These are phyloP conservation scores for Eristalis pertinax DNA, from an alignment of 2,888 invertebrate genomes.

Conservation along the genomic window DNA sequence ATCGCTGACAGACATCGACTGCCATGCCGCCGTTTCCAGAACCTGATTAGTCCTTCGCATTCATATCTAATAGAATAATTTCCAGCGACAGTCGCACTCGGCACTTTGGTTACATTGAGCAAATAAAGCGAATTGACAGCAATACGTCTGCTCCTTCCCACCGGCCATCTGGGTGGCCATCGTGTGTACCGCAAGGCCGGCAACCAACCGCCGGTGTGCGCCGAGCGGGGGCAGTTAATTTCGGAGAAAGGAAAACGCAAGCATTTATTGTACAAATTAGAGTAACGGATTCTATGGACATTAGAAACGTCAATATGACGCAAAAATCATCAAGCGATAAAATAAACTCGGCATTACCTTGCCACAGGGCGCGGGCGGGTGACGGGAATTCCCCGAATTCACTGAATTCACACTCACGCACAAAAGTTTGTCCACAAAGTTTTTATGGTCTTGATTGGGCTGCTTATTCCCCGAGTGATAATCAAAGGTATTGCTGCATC, in stretches of 20 bases:
- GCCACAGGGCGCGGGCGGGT: background rate
- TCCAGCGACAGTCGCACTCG: background rate
- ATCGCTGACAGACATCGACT: background rate
- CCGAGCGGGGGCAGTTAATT: background rate
- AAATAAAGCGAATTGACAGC: background rate
- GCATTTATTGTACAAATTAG: background rate
- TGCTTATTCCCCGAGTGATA: too few relatives aligned
- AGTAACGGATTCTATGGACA: background rate
- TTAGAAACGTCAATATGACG: background rate
- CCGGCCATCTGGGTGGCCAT: background rate
- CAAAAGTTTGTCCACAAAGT: background rate
- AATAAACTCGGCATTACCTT: background rate
- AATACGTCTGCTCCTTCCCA: too few relatives aligned
- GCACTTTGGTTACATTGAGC: constrained; percentile 5
- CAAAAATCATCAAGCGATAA: background rate
- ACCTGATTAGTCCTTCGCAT: constrained; percentile 5
- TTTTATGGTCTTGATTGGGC: background rate
- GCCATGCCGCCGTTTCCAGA: background rate
- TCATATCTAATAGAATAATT: constrained; percentile 11
- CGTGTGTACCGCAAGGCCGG: background rate
- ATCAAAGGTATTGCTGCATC: too few relatives aligned
- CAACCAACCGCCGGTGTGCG: background rate
- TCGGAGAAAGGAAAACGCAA: background rate
- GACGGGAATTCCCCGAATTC: too few relatives aligned
- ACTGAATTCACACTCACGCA: background rate